Evolutionary conservation across 2,888 invertebrate genomes (phyloP).

Genomic region (Cheilosia vulpina): DNA sequence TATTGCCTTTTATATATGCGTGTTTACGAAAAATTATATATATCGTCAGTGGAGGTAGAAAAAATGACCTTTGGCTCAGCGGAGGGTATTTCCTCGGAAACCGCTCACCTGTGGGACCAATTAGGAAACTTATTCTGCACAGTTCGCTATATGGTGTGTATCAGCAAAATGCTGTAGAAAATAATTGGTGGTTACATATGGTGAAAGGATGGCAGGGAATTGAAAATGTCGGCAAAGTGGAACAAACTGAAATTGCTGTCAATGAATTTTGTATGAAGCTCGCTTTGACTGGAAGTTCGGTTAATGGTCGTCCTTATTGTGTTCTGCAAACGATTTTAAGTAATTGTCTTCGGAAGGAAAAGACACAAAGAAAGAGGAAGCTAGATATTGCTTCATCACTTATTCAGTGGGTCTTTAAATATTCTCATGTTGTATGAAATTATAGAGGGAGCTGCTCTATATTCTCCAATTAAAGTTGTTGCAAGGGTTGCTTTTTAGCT

Average conservation of each 20-base stretch:
- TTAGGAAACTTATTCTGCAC: constrained; percentile 64
- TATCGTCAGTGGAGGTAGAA: constrained; percentile 5
- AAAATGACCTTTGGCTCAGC: constrained; percentile 3
- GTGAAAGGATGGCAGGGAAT: constrained; percentile 24
- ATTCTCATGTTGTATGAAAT: background rate
- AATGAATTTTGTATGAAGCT: constrained; percentile 69
- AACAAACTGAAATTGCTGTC: constrained; percentile 43
- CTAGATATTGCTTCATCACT: constrained; percentile 9
- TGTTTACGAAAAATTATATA: constrained; percentile 42
- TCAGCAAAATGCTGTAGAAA: background rate
- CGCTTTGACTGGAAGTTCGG: constrained; percentile 48
- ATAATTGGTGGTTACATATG: constrained; percentile 13
- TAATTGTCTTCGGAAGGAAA: constrained; percentile 34
- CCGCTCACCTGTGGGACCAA: constrained; percentile 55
- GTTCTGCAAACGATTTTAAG: constrained; percentile 8
- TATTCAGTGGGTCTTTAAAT: constrained; percentile 18
- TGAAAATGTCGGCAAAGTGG: constrained; percentile 9
- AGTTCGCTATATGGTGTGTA: background rate
- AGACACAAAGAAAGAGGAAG: background rate
- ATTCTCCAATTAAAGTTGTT: too few relatives aligned
- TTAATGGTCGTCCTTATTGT: constrained; percentile 36
- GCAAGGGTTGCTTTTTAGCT: too few relatives aligned
- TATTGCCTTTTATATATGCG: constrained; percentile 61
- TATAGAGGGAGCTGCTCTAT: background rate
- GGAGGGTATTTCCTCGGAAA: constrained; percentile 10